Evolutionary conservation across 2,888 invertebrate genomes (phyloP).

Genomic region (Lissocephala sabroskyi): DNA sequence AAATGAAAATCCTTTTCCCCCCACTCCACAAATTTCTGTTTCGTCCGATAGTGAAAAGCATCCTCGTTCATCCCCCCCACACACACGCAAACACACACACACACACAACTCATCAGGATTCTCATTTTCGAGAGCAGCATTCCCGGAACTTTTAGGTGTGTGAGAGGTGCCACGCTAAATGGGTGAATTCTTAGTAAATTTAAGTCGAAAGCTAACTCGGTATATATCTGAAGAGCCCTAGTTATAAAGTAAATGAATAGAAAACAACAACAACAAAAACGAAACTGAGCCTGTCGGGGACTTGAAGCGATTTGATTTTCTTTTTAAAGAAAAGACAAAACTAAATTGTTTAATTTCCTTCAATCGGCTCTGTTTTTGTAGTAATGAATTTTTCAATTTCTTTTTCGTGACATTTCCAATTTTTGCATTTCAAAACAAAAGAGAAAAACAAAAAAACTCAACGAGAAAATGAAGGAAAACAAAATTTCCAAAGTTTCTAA

Average conservation of each 20-base stretch:
- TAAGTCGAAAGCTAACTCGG: constrained; percentile 13
- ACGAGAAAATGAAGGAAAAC: constrained; percentile 18
- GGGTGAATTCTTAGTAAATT: constrained; percentile 46
- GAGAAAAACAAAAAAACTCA: constrained; percentile 12
- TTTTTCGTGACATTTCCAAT: neutral
- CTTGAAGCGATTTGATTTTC: neutral
- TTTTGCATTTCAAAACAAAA: neutral
- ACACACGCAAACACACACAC: neutral
- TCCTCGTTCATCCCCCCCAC: no score
- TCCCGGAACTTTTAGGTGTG: neutral
- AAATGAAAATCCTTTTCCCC: constrained; percentile 25
- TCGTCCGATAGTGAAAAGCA: no score
- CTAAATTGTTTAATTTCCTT: no score
- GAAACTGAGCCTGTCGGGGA: constrained; percentile 26
- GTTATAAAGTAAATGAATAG: constrained; percentile 27
- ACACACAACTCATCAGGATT: constrained; percentile 11
- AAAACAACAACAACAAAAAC: constrained; percentile 11
- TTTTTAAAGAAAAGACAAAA: no score
- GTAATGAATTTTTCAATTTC: no score
- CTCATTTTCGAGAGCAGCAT: no score
- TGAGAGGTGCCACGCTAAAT: neutral
- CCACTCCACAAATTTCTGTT: no score
- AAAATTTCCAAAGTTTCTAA: constrained; percentile 1
- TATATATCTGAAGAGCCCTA: constrained; percentile 49
- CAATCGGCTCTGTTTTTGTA: neutral